Conservation (phyloP, 2,797 vertebrate genomes). For the Onychomys arenicola region DNA sequence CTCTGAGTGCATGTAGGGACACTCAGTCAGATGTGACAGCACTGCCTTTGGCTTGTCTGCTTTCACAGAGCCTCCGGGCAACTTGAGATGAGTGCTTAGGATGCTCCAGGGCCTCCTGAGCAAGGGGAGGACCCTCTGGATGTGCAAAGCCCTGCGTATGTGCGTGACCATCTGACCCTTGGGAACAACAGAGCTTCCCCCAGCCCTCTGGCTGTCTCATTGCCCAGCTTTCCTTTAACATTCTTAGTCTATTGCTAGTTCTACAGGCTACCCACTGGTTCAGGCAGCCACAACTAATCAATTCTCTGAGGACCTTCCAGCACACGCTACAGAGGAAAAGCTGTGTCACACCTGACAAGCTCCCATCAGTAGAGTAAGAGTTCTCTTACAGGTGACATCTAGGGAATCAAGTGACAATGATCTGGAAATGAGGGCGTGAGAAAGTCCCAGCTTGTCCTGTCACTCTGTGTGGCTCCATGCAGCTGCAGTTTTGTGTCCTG, state of each 20-base stretch:
- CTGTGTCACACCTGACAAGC: not conserved
- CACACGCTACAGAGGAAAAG: not conserved
- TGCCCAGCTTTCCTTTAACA: not conserved
- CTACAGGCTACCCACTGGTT: not conserved
- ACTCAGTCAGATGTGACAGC: not conserved
- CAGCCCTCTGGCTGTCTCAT: not conserved
- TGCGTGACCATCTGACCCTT: not conserved
- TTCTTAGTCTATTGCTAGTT: not conserved
- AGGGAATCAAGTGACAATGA: not conserved
- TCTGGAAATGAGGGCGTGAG: slow-evolving; percentile 8
- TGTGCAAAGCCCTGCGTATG: no score
- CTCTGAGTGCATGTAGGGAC: not conserved
- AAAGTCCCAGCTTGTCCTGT: not conserved
- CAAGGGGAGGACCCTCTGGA: not conserved
- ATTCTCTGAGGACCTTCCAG: not conserved
- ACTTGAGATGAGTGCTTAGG: not conserved
- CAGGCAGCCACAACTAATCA: not conserved
- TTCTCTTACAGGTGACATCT: not conserved
- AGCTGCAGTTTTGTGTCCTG: not conserved
- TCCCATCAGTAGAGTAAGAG: slow-evolving; percentile 15
- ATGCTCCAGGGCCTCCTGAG: not conserved
- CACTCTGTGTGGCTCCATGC: not conserved
- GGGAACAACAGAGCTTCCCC: not conserved
- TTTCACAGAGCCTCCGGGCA: not conserved
- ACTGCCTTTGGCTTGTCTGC: not conserved